Percentiles rank a stretch among this genome's conserved stretches.
phyloP scores from a whole-genome alignment of 2,797 vertebrate species.

The Momotus momota region DNA sequence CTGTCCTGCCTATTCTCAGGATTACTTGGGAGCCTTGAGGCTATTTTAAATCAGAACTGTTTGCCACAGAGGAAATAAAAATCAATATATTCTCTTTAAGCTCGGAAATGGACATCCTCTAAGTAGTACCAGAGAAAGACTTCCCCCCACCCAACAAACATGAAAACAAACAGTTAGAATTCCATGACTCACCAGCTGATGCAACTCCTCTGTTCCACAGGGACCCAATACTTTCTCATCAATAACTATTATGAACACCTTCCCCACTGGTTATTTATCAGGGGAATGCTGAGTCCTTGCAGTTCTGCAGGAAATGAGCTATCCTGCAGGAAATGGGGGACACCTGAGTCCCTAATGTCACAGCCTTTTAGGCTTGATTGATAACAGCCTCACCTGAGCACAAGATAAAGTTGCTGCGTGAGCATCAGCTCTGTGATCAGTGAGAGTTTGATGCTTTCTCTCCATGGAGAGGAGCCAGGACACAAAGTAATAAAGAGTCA shows the following conservation, averaged over 20 bases:
- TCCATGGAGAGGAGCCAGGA: accelerated
- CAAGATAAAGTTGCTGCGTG: no score
- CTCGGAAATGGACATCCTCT: no score
- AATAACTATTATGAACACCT: neutral
- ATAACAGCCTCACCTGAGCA: neutral
- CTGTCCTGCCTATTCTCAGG: neutral
- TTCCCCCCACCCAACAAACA: no score
- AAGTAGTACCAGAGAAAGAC: neutral
- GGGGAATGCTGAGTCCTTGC: neutral
- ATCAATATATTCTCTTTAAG: neutral
- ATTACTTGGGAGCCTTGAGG: neutral
- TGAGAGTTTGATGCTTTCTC: neutral
- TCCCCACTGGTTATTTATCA: neutral
- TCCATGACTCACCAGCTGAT: neutral
- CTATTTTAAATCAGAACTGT: neutral
- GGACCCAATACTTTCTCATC: neutral
- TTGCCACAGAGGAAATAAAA: neutral
- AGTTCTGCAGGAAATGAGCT: neutral
- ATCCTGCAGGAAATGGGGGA: accelerated
- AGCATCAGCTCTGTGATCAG: neutral
- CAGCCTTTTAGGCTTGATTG: neutral
- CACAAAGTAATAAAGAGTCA: neutral
- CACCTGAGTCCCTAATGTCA: neutral
- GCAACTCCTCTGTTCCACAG: neutral
- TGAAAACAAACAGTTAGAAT: no score